These are phyloP conservation scores for Myiagra hebetior DNA, from an alignment of 2,113 vertebrate species.

Conservation along the genomic window DNA sequence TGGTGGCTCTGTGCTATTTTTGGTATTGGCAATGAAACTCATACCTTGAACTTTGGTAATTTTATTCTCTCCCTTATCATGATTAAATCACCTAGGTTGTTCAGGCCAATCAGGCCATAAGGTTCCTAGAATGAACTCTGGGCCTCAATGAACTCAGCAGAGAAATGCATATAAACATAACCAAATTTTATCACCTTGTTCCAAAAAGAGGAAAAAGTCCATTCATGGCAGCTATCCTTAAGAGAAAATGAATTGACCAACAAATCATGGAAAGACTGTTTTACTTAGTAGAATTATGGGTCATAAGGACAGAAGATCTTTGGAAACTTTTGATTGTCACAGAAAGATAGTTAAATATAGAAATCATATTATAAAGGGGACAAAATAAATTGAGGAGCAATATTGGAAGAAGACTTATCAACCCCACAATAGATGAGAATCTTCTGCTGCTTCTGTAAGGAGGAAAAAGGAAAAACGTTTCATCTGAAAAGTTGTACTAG, in stretches of 20 bases:
- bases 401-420: background rate
- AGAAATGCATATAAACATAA: background rate
- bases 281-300: background rate
- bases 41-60: background rate
- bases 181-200: background rate
- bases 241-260: background rate
- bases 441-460: background rate
- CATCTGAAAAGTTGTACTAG: background rate
- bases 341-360: background rate
- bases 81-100: background rate
- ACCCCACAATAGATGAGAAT: background rate
- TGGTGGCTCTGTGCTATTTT: background rate
- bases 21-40: background rate
- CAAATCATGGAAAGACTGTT: background rate
- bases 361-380: background rate
- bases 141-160: background rate
- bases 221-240: background rate
- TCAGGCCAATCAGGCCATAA: background rate
- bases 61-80: background rate
- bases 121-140: background rate
- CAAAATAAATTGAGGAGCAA: background rate
- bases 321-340: background rate
- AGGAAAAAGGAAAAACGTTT: background rate
- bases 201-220: background rate
- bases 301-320: background rate